These are phyloP conservation scores for Thunnus maccoyii DNA, from an alignment of 2,113 vertebrate genomes.

Conservation along the genomic window DNA sequence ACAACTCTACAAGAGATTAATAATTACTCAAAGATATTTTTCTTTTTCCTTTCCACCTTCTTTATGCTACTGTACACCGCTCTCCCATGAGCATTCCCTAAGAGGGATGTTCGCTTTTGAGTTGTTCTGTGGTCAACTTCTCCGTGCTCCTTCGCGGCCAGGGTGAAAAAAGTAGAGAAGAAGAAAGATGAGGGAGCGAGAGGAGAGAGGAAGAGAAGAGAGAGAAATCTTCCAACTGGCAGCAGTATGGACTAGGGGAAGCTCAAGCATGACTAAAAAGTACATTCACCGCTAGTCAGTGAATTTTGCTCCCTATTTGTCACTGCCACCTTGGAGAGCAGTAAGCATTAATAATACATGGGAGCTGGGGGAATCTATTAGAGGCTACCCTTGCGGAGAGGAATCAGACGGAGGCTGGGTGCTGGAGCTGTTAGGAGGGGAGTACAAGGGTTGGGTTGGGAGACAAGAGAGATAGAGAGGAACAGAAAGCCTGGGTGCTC, in stretches of 20 bases:
- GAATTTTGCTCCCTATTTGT: conserved; percentile 98
- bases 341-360: conserved; percentile 99
- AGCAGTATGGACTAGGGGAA: conserved; percentile 91
- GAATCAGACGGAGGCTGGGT: conserved; percentile 87
- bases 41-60: not conserved
- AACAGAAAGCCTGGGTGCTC: conserved; percentile 32
- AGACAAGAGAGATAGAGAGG: conserved; percentile 43
- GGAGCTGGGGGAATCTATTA: conserved; percentile 96
- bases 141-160: not conserved
- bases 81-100: not conserved
- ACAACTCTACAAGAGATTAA: no score
- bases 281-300: conserved; percentile 97
- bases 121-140: conserved; percentile 38
- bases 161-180: conserved; percentile 36
- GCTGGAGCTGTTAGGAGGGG: conserved; percentile 57
- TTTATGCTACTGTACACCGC: not conserved
- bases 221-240: conserved; percentile 88
- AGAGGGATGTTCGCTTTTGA: conserved; percentile 1
- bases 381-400: conserved; percentile 94
- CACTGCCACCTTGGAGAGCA: conserved; percentile 97
- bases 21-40: no score
- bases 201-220: conserved; percentile 45
- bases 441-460: conserved; percentile 32
- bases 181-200: conserved; percentile 50
- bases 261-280: conserved; percentile 99